A percentile compares a stretch with the other conserved stretches of the same genome.
phyloP scores from a whole-genome alignment of 2,797 vertebrate species.

The Podarcis lilfordi region DNA sequence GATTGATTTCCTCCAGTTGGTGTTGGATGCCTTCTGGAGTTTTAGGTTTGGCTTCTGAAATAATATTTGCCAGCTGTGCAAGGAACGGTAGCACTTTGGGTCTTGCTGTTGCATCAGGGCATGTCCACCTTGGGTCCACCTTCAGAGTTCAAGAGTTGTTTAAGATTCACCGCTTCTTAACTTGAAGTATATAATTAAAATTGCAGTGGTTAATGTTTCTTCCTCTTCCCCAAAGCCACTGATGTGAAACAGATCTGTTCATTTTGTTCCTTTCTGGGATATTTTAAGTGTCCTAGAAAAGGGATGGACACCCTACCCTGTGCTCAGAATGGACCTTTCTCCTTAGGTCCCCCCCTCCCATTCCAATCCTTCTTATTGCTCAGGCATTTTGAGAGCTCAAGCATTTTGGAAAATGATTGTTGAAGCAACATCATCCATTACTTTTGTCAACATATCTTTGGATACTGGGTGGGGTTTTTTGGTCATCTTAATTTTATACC shows the following conservation, averaged over 20 bases:
- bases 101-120: background rate
- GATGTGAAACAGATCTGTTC: background rate
- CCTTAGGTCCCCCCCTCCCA: too few relatives aligned
- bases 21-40: background rate
- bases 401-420: too few relatives aligned
- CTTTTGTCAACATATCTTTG: too few relatives aligned
- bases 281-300: background rate
- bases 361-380: background rate
- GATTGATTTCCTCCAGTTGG: conserved; percentile 4
- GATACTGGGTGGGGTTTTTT: too few relatives aligned
- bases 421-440: too few relatives aligned
- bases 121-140: background rate
- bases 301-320: too few relatives aligned
- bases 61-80: conserved; percentile 26
- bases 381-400: too few relatives aligned
- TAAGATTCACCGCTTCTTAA: background rate
- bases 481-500: too few relatives aligned
- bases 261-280: background rate
- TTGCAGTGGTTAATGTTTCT: background rate
- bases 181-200: background rate
- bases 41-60: background rate
- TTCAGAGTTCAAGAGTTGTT: background rate
- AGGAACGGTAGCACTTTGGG: background rate
- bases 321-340: background rate
- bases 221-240: background rate